phyloP scores from a whole-genome alignment of 2,888 invertebrate species.

The Leptopilina drosophilae region DNA sequence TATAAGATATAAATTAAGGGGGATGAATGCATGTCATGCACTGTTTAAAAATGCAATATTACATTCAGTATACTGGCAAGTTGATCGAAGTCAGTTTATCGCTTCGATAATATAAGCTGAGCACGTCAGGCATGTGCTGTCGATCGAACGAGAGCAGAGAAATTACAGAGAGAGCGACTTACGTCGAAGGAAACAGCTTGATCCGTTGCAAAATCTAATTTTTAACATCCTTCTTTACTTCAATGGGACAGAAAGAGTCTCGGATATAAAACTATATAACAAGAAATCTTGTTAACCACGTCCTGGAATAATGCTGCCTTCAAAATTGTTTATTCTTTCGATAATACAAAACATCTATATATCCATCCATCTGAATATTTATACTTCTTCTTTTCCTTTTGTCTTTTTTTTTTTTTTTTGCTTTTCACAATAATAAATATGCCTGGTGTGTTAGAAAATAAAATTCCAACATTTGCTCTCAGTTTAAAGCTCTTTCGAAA shows the following conservation, averaged over 20 bases:
- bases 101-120: conserved; percentile 23
- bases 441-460: no score
- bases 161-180: conserved; percentile 30
- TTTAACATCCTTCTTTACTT: conserved; percentile 21
- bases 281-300: conserved; percentile 16
- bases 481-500: no score
- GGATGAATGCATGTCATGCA: conserved; percentile 5
- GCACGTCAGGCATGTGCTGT: conserved; percentile 27
- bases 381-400: no score
- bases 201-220: conserved; percentile 37
- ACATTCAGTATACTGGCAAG: conserved; percentile 9
- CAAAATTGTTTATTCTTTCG: conserved; percentile 6
- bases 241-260: conserved; percentile 6
- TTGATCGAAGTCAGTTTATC: conserved; percentile 18
- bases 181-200: conserved; percentile 25
- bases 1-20: not conserved
- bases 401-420: not conserved
- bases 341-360: not conserved
- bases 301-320: not conserved
- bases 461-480: no score
- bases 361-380: not conserved
- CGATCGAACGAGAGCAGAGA: not conserved
- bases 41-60: conserved; percentile 19
- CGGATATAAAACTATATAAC: not conserved
- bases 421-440: no score